Conservation (phyloP, 2,113 vertebrate genomes). For the Saccopteryx bilineata region DNA sequence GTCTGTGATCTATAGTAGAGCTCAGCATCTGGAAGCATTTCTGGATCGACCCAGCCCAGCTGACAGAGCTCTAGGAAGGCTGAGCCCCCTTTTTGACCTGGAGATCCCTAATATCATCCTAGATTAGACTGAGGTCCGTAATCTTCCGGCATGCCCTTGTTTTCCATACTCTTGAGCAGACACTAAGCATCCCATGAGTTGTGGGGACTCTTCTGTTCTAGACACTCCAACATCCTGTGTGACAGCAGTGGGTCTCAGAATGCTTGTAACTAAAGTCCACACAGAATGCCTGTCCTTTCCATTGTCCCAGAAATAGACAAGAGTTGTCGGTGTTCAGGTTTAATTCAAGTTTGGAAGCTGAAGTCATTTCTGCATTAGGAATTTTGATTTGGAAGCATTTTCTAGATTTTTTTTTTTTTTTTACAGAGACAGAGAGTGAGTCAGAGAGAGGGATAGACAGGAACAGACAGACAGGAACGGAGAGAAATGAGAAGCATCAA, state of each 20-base stretch:
- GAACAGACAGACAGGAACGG: no score
- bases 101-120: no score
- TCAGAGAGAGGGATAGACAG: no score
- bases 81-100: neutral
- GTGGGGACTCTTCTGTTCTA: no score
- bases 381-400: conserved; percentile 70
- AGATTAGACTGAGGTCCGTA: neutral
- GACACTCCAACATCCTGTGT: neutral
- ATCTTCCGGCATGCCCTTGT: neutral
- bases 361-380: conserved; percentile 48
- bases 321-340: neutral
- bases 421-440: no score
- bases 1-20: neutral
- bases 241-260: neutral
- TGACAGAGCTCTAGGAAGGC: neutral
- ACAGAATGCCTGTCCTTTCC: neutral
- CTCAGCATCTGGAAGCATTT: neutral
- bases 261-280: neutral
- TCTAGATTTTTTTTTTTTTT: neutral
- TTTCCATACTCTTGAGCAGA: neutral
- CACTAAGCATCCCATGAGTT: rapidly evolving
- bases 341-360: neutral
- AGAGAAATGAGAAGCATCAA: no score
- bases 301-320: neutral
- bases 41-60: neutral